Base-by-base conservation (phyloP, 2,888 invertebrate genomes). In the Lymantria monacha region DNA sequence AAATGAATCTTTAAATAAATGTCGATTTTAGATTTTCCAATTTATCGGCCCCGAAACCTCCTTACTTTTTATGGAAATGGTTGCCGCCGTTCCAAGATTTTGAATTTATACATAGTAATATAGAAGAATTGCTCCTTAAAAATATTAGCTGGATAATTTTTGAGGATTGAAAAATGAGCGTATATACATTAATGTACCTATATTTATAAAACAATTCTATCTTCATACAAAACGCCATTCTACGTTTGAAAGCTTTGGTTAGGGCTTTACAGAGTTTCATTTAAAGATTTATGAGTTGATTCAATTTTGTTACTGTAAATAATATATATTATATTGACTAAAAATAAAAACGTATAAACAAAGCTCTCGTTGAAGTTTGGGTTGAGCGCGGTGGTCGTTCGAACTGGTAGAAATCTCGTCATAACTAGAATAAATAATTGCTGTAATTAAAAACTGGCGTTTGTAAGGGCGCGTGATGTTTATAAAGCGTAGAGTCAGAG, bases 391-490 rank as follows among this genome's bases (percentile, higher is more conserved):
- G 44, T 38, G 59, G 62, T 63, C 61, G 70, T 63, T 74, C 69
- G 70, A 85, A 87, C 87, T 87, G 82, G 87, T 70, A 74, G 73
- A 70, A 78, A 86, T 86, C 89, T 80, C 76, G 87, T 83, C 76
- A 45, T 80, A 88, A 87, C 89, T 87, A 85, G 89, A 81, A 81
- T 61, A 63, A 76, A 72, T 79, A 75, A 85, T 83, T 83, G 77
- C 70, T 72, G 72, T 83, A 80, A 88, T 86, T 87, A 85, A 82
- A 75, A 82, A 73, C 63, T 75, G 75, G 69, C 74, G 57, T 53
- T 48, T 55, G 62, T 83, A 81, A 85, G 85, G 85, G 84, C 81
- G 83, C 67, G 58, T 68, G 49, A 53, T 66, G 69, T 76, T 76
- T 87, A 85, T 83, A 85, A 78, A 79, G 74, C 74, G 67, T 67